Base-by-base conservation (phyloP, 1,140 invertebrate species). In the Penaeus vannamei region DNA sequence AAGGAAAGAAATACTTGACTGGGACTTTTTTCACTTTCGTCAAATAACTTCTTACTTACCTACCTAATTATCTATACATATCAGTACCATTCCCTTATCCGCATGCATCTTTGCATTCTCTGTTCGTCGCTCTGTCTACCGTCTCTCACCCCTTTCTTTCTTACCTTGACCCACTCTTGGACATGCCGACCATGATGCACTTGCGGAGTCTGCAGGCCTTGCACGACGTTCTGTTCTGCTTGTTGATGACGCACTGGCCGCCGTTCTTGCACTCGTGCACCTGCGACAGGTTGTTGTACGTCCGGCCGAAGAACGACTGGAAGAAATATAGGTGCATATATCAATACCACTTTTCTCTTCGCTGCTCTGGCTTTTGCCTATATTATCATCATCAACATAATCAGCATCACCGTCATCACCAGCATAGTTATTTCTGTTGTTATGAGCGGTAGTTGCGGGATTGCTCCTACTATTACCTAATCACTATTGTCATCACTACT, bases 161-260 rank as follows among this genome's bases (percentile, higher is more conserved):
- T 91, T 62, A 90, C 89, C 89, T 90, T 14, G 90, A 90, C 26
- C 97, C 97, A 88, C 97, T 98, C 93, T 98, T 98, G 46, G 97
- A 98, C 98, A 99, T 99, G 79, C 98, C 98, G 61, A 98, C 97
- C 91, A 96, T 93, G 5, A 99, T 93, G 93, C 98, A 99, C 93
- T 99, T 99, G 91, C 97, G 94, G 92, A 98, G 95, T 23, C 98
- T 95, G 92, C 98, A 99, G 0, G 97, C 97, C 93, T 99, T 98
- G 94, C 98, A 99, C 14, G 97, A 96, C 17, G 98, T 99, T 87
- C 98, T 95, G 92, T 98, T 99, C 93, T 98, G 97, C 94, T 98
- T 98, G 93, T 98, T 99, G 93, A 99, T 98, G 87, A 98, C 96
- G 94, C 98, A 99, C 92, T 97, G 95, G 36, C 96, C 96, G 92